Evolutionary conservation across 2,888 invertebrate genomes (phyloP).

Genomic region (Spatulosminthurus flaviceps): DNA sequence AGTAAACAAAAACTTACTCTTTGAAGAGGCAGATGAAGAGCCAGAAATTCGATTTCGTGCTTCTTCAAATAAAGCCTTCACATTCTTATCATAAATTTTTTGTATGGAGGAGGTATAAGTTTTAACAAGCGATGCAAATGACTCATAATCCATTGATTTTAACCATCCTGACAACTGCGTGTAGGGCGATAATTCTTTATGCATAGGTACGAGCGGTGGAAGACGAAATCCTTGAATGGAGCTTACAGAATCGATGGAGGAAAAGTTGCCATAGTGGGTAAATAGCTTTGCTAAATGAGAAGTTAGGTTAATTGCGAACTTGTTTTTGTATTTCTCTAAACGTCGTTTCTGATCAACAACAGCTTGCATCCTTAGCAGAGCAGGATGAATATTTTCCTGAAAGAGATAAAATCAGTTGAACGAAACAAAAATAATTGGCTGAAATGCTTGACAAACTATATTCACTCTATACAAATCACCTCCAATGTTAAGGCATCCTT

Average conservation of each 20-base stretch:
- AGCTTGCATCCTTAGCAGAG: conserved; percentile 75
- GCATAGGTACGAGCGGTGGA: conserved; percentile 81
- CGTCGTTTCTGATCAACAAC: conserved; percentile 83
- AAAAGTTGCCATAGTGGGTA: conserved; percentile 79
- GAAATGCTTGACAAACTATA: background rate
- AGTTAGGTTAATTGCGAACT: conserved; percentile 83
- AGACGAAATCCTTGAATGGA: conserved; percentile 71
- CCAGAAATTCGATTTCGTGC: conserved; percentile 72
- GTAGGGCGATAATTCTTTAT: conserved; percentile 86
- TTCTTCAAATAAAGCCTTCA: conserved; percentile 80
- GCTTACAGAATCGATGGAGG: conserved; percentile 55
- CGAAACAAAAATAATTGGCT: background rate
- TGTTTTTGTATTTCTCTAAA: conserved; percentile 79
- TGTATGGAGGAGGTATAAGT: conserved; percentile 84
- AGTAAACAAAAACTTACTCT: no score
- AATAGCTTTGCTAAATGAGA: conserved; percentile 94
- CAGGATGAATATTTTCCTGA: conserved; percentile 70
- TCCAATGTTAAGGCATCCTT: conserved; percentile 67
- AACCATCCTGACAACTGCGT: conserved; percentile 92
- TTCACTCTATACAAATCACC: conserved; percentile 65
- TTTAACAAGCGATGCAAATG: conserved; percentile 81
- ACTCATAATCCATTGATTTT: conserved; percentile 83
- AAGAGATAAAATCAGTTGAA: no score
- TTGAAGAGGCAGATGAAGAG: conserved; percentile 47
- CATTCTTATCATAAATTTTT: conserved; percentile 88